Conservation (phyloP, 2,888 invertebrate species). For the Stictocephala bisonia region DNA sequence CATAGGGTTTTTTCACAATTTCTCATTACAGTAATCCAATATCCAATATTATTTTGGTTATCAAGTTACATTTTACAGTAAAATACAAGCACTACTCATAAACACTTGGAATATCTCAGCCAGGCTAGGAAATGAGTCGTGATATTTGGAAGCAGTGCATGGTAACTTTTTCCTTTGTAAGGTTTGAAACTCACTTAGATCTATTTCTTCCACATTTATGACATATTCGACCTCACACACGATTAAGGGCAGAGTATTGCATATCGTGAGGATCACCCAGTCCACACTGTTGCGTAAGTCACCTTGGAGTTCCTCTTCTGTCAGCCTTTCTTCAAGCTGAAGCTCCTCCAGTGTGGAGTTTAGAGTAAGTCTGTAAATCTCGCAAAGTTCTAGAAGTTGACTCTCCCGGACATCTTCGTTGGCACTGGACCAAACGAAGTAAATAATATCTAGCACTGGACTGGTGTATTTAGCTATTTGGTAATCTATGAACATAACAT, state of each 20-base stretch:
- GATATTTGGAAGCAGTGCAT: no score
- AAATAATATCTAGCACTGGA: slow-evolving; percentile 46
- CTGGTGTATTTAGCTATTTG: slow-evolving; percentile 45
- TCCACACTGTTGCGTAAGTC: no score
- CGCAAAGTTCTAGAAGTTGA: slow-evolving; percentile 3
- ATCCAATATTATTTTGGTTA: no score
- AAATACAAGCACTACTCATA: no score
- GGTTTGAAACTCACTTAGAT: slow-evolving; percentile 3
- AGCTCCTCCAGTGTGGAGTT: slow-evolving; percentile 17
- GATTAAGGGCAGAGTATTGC: background rate
- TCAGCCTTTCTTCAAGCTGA: background rate
- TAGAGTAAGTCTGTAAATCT: slow-evolving; percentile 11
- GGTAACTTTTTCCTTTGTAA: no score
- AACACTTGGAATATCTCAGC: no score
- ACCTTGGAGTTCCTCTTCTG: background rate
- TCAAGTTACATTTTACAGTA: no score
- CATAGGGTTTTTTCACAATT: no score
- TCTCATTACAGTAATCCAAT: no score
- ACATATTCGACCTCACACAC: background rate
- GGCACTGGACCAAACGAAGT: slow-evolving; percentile 40
- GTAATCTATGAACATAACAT: slow-evolving; percentile 44
- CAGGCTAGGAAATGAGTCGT: no score
- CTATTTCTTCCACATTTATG: background rate
- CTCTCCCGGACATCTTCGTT: slow-evolving; percentile 21
- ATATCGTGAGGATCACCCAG: no score